Conservation (phyloP, 2,113 vertebrate species). For the Heliornis fulica region DNA sequence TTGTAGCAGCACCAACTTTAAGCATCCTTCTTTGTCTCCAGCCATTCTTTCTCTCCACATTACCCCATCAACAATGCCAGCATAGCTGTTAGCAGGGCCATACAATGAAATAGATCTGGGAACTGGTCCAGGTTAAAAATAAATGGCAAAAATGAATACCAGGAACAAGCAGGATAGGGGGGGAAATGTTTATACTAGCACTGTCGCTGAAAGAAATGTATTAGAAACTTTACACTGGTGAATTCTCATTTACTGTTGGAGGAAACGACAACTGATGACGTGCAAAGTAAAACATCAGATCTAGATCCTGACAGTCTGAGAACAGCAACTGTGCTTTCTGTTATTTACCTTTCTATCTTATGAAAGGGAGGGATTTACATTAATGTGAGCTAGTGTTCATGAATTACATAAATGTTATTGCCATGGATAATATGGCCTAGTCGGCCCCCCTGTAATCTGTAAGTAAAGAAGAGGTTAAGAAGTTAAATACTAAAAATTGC, state of each 20-base stretch:
- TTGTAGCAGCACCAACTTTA: not conserved
- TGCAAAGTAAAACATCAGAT: not conserved
- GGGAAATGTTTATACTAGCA: not conserved
- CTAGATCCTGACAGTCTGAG: not conserved
- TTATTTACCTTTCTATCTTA: not conserved
- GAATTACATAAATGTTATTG: not conserved
- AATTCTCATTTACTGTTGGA: not conserved
- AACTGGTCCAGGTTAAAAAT: slow-evolving; percentile 48
- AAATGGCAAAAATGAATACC: slow-evolving; percentile 46
- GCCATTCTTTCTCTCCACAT: slow-evolving; percentile 3
- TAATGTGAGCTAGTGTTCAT: not conserved
- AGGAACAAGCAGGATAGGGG: not conserved
- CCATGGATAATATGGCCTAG: not conserved
- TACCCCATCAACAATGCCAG: not conserved
- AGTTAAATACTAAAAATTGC: not conserved
- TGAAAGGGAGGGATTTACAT: not conserved
- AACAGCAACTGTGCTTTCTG: not conserved
- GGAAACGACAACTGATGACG: not conserved
- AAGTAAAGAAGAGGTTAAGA: not conserved
- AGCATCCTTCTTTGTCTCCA: slow-evolving; percentile 13
- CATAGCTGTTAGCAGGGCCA: slow-evolving; percentile 5
- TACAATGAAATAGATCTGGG: slow-evolving; percentile 43
- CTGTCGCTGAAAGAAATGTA: not conserved
- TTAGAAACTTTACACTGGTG: not conserved
- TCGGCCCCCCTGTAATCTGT: not conserved